Base-by-base conservation (phyloP, 1,140 invertebrate genomes). In the Saccostrea glomerata region DNA sequence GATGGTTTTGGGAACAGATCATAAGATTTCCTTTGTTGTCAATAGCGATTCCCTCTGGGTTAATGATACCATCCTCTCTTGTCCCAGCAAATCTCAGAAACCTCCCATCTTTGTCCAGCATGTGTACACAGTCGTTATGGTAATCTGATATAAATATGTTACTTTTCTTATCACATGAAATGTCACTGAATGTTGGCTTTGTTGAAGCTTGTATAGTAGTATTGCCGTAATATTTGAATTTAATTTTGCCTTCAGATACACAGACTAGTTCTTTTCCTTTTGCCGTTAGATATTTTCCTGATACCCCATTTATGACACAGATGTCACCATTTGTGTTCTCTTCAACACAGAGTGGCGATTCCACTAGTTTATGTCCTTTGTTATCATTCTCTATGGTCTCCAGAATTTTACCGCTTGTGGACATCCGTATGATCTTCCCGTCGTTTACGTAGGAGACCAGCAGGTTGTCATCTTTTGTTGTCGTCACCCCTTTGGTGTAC, bases 71-170 rank as follows among this genome's bases (percentile, higher is more conserved):
- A 63, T 63, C 58, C 2, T 63, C 58, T 63, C n/a, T 63, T 63
- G 58, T 63, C 15, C 58, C 58, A 20, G 15, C 17, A 63, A 63
- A 63, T n/a, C n/a, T 63, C 17, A 63, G 58, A 63, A 63, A 63
- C n/a, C n/a, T 63, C 58, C 58, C 58, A 63, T 63, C 58, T 20
- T 63, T 63, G 58, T 63, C 58, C 58, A 63, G 15, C 58, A 63
- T 63, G n/a, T 63, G 58, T 17, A 63, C 58, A 20, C 58, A 63
- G 58, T 63, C 58, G n/a, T 63, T 63, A 63, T 63, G 58, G 58
- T 63, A 63, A 63, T 63, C 58, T 6, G 58, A 63, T 63, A 63
- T 63, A n/a, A 63, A 63, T 20, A 63, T 63, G 58, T 63, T 63
- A 63, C 58, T 20, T 63, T 63, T 63, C 20, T 63, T 63, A 63